Evolutionary conservation across 2,888 invertebrate species (phyloP), one percentile per base, ranked within the genome.

Genomic region (Daptonema setosum): DNA sequence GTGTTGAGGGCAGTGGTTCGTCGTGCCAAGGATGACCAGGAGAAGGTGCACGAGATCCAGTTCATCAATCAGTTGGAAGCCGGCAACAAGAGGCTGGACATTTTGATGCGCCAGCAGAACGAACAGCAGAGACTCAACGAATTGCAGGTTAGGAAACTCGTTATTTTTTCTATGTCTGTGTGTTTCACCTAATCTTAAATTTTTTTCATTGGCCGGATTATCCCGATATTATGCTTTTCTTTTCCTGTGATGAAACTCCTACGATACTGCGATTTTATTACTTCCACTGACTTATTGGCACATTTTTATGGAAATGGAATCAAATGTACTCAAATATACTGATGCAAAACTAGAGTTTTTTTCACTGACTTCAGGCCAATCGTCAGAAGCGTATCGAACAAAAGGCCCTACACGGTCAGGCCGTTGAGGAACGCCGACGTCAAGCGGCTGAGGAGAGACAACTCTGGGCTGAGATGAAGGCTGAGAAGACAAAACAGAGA

Each of bases 21-120:
- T 63, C 93, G 93, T 71, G 95, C 95, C 0, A 91, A 91, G 67
- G 93, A 95, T 65, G 95, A 95, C 70, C 93, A 95, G 64, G 87
- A 87, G 58, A 93, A 93, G 70, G 79, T 88, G 2, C 84, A 87
- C 61, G 95, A 97, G 76, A 93, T 95, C 56, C 90, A 90, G 20
- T 95, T 95, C 71, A 95, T 95, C 58, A 95, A 91, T 71, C 85
- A 85, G 64, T 74, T 95, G 48, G 90, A 91, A 69, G 90, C 88
- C 0, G 87, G 90, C 73, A 90, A 93, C 71, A 83, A 88, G 65
- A 76, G 87, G 0, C 83, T 87, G 67, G 93, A 93, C 72, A 83
- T 91, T 66, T 76, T 88, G 67, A 83, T 84, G 55, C 72, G 73
- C 63, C 71, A 74, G 58, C 71, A 78, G 70, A 76, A 75, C 60